A percentile compares a stretch with the other conserved stretches of the same genome.
These are phyloP conservation scores for Nilaparvata lugens DNA, from an alignment of 1,140 invertebrate genomes.

Conservation along the genomic window DNA sequence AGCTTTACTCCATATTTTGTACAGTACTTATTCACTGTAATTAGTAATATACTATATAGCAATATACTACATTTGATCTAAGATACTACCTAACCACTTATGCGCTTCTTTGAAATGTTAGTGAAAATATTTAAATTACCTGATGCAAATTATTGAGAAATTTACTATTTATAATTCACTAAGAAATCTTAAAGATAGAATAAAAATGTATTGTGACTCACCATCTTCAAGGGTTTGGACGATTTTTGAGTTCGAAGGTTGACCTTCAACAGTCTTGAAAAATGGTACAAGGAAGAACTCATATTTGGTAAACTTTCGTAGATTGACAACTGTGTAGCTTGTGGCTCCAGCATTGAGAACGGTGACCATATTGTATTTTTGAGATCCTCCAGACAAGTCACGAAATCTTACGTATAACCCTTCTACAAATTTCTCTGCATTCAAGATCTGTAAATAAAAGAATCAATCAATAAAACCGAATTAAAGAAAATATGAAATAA, in stretches of 20 bases:
- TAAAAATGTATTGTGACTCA: constrained; percentile 30
- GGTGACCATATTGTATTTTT: constrained; percentile 59
- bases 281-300: constrained; percentile 85
- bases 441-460: constrained; percentile 38
- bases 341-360: constrained; percentile 55
- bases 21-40: too few relatives aligned
- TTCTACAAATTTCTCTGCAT: constrained; percentile 54
- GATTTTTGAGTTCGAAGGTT: constrained; percentile 64
- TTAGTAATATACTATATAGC: too few relatives aligned
- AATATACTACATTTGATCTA: too few relatives aligned
- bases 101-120: too few relatives aligned
- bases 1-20: too few relatives aligned
- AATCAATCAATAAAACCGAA: background rate
- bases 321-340: constrained; percentile 55
- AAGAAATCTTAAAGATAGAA: too few relatives aligned
- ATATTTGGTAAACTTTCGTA: constrained; percentile 77
- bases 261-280: constrained; percentile 72
- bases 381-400: constrained; percentile 51
- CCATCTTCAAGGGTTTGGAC: constrained; percentile 61
- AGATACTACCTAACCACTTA: too few relatives aligned
- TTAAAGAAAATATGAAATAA: too few relatives aligned
- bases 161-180: too few relatives aligned
- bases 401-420: constrained; percentile 90
- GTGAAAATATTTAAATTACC: too few relatives aligned
- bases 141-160: too few relatives aligned